phyloP scores from a whole-genome alignment of 2,797 vertebrate genomes.

The Macropus fuliginosus region DNA sequence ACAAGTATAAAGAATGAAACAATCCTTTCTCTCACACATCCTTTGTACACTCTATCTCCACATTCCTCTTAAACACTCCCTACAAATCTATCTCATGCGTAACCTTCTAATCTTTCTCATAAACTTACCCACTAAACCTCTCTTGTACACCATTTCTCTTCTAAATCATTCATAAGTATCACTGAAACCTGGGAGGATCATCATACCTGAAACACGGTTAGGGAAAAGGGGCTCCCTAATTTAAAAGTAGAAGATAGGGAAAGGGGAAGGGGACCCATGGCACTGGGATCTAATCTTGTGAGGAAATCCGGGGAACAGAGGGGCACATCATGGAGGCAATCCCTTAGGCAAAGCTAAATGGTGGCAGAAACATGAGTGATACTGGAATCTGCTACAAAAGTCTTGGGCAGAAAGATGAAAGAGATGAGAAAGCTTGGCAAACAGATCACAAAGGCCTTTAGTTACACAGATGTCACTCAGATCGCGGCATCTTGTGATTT shows the following conservation, averaged over 20 bases:
- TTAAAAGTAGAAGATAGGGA: neutral
- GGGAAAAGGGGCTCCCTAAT: neutral
- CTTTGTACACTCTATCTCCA: neutral
- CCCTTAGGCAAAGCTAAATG: neutral
- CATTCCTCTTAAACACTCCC: neutral
- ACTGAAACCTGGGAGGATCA: neutral
- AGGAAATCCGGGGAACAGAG: neutral
- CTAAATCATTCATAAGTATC: neutral
- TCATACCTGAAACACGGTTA: neutral
- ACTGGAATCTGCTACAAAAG: neutral
- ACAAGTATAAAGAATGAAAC: neutral
- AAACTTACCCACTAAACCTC: neutral
- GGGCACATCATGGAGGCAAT: rapidly evolving
- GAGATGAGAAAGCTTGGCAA: neutral
- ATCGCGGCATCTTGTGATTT: neutral
- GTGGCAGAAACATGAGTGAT: neutral
- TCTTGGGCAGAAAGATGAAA: neutral
- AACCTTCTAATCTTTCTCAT: neutral
- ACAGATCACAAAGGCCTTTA: neutral
- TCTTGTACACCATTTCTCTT: neutral
- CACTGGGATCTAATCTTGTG: neutral
- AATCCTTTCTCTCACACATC: neutral
- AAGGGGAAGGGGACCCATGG: neutral
- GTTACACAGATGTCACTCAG: neutral
- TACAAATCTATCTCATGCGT: neutral